Percentiles rank a stretch among this genome's conserved stretches.
Evolutionary conservation across 2,113 vertebrate species (phyloP).

Genomic region (Zootoca vivipara): DNA sequence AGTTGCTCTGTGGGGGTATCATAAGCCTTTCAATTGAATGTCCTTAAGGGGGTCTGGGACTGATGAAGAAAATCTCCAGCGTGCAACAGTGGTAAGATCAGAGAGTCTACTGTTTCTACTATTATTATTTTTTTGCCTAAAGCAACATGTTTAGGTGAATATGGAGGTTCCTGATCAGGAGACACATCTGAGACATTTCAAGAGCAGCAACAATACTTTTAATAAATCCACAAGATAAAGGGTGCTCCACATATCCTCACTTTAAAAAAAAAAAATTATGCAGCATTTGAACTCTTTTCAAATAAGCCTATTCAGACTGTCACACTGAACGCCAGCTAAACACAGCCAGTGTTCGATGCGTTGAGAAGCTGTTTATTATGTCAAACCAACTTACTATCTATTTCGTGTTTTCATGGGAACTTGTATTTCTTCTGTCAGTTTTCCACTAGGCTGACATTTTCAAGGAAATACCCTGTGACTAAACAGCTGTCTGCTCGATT

Average conservation of each 20-base stretch:
- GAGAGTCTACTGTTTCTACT: background rate
- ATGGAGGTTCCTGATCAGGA: background rate
- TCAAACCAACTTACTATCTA: conserved; percentile 10
- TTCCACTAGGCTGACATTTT: conserved; percentile 52
- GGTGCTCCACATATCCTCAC: background rate
- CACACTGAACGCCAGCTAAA: background rate
- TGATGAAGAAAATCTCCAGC: background rate
- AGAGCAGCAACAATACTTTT: background rate
- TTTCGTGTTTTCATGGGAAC: conserved; percentile 34
- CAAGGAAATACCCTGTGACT: conserved; percentile 51
- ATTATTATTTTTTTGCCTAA: background rate
- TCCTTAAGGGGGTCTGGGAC: background rate
- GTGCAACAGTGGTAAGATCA: background rate
- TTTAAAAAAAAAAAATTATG: background rate
- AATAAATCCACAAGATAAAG: background rate
- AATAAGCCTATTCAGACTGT: background rate
- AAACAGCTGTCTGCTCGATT: conserved; percentile 61
- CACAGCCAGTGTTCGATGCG: background rate
- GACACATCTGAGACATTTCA: background rate
- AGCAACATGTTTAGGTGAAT: background rate
- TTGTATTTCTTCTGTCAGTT: conserved; percentile 48
- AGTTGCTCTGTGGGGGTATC: background rate
- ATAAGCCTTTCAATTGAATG: background rate
- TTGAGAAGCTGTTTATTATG: background rate
- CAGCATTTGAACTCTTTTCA: background rate